Base-by-base conservation (phyloP, 2,888 invertebrate genomes). In the Limnephilus auricula region DNA sequence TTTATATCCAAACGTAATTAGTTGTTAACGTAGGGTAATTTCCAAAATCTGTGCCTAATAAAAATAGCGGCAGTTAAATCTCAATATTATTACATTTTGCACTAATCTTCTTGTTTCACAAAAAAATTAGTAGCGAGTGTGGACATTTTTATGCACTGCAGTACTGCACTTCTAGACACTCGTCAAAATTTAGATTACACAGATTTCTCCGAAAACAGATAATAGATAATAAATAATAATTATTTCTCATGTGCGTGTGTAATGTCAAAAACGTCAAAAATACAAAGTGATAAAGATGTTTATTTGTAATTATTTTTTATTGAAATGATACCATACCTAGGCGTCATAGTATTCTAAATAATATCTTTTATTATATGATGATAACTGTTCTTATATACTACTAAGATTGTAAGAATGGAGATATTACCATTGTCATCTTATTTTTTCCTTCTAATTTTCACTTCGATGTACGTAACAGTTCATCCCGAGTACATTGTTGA, bases 401-500 rank as follows among this genome's bases (percentile, higher is more conserved):
- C 10, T 13, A 82, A 32, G 82, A 15, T 34, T 31, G 2, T 31
- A 34, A 82, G 25, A 82, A 82, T 82, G 82, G 82, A 82, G 34
- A 25, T 82, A 40, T 45, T 15, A 15, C 45, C 84, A 37, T 40
- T 85, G 25, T 30, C 84, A 1, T 84, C 30, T n/a, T 85, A 6
- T 30, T 86, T 30, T 13, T 50, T 86, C 50, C 86, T 86, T 65
- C 65, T 86, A 86, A 65, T 86, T 65, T 65, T 89, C 34, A 79
- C 65, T 6, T 86, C 65, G 9, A 30, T 86, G 50, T 86, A 50
- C 50, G 32, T 86, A 31, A 86, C 86, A 25, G 90, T 79, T 45
- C 34, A 79, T 83, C 13, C 85, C 65, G 90, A 92, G 45, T 91
- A 91, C 79, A 94, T 95, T 92, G 96, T 97, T 50, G 97, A 98